Conservation (phyloP, 2,888 invertebrate genomes). For the Pecten maximus region DNA sequence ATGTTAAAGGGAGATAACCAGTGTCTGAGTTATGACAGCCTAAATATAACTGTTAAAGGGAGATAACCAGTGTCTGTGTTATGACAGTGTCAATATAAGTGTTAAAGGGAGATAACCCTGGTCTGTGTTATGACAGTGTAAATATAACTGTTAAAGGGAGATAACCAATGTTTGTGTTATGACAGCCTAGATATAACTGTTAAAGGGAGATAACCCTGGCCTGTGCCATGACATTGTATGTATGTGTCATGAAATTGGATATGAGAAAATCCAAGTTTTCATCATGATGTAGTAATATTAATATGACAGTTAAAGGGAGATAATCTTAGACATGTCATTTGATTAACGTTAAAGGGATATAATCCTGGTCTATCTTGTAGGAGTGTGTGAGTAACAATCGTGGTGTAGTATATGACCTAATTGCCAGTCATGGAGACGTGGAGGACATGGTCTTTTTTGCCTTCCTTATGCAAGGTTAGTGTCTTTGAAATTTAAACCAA, state of each 20-base stretch:
- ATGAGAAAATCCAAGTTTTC: not conserved
- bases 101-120: not conserved
- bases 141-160: slow-evolving; percentile 90
- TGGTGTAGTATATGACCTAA: slow-evolving; percentile 92
- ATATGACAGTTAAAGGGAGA: not conserved
- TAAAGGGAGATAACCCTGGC: too few relatives aligned
- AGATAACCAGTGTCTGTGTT: too few relatives aligned
- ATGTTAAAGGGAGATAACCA: too few relatives aligned
- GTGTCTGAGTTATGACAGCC: too few relatives aligned
- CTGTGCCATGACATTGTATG: too few relatives aligned
- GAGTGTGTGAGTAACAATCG: slow-evolving; percentile 92
- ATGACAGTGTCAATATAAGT: not conserved
- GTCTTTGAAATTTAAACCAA: too few relatives aligned
- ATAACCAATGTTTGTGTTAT: slow-evolving; percentile 94
- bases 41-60: too few relatives aligned
- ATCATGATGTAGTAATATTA: not conserved
- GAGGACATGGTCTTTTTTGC: slow-evolving; percentile 94
- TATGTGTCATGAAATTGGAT: too few relatives aligned
- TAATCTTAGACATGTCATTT: not conserved
- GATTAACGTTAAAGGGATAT: not conserved
- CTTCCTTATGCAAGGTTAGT: slow-evolving; percentile 88
- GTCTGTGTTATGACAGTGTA: slow-evolving; percentile 86
- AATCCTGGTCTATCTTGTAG: slow-evolving; percentile 69
- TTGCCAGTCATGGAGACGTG: slow-evolving; percentile 97
- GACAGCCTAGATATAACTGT: too few relatives aligned